A percentile compares a stretch with the other conserved stretches of the same genome.
phyloP scores from a whole-genome alignment of 2,113 vertebrate genomes.

The Ibidorhyncha struthersii region DNA sequence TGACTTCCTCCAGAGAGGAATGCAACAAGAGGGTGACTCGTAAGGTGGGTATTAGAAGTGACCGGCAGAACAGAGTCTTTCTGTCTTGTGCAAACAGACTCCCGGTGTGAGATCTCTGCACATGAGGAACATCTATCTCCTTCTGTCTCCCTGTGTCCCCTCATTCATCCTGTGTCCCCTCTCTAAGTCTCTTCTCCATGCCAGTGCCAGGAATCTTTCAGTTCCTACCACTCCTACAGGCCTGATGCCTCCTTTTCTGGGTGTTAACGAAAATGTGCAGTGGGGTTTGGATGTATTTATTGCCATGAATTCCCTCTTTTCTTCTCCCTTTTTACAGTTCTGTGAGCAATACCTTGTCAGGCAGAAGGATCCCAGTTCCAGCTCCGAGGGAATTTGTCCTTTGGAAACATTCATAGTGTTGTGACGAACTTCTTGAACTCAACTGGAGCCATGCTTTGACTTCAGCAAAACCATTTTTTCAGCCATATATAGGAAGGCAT shows the following conservation, averaged over 20 bases:
- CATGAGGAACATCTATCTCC: not conserved
- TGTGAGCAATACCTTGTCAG: not conserved
- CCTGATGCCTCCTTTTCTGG: not conserved
- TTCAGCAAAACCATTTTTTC: not conserved
- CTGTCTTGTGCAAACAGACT: not conserved
- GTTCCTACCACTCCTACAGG: not conserved
- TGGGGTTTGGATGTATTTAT: not conserved
- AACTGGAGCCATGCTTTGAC: not conserved
- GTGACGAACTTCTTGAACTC: not conserved
- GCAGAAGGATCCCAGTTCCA: not conserved
- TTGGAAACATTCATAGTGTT: not conserved
- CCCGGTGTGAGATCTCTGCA: not conserved
- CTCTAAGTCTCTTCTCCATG: not conserved
- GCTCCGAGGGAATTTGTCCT: not conserved
- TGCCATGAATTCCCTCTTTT: not conserved
- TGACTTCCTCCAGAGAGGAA: not conserved
- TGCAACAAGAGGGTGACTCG: not conserved
- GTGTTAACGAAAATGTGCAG: not conserved
- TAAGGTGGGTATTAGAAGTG: not conserved
- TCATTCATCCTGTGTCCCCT: not conserved
- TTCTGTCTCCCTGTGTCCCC: not conserved
- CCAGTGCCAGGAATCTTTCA: not conserved
- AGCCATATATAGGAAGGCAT: not conserved
- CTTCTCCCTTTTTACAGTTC: not conserved
- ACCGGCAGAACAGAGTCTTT: not conserved